Percentiles rank a stretch among this genome's conserved stretches.
phyloP scores from a whole-genome alignment of 2,113 vertebrate species.

The Stigmatopora argus region DNA sequence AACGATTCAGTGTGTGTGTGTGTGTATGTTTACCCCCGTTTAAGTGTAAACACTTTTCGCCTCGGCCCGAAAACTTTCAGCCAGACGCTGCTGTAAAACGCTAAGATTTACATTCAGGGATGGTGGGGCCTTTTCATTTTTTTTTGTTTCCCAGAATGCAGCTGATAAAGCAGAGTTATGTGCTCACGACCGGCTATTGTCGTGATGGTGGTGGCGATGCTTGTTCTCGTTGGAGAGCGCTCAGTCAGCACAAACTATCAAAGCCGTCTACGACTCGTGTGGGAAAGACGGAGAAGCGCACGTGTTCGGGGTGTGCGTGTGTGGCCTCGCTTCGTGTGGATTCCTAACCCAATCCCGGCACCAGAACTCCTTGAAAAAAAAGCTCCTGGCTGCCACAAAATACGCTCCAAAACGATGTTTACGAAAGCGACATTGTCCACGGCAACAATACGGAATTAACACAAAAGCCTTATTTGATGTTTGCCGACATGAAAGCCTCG shows the following conservation, averaged over 20 bases:
- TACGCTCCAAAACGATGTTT: constrained; percentile 27
- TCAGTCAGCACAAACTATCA: constrained; percentile 48
- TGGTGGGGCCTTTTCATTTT: not conserved
- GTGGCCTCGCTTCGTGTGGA: constrained; percentile 54
- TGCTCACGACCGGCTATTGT: constrained; percentile 31
- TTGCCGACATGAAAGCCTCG: not conserved
- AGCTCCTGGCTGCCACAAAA: constrained; percentile 22
- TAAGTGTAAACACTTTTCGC: not conserved
- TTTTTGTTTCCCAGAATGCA: constrained; percentile 3
- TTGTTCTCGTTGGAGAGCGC: constrained; percentile 46
- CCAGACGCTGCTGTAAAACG: not conserved
- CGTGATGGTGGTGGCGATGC: constrained; percentile 35
- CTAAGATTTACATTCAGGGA: not conserved
- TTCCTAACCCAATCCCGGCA: constrained; percentile 60
- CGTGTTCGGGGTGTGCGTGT: constrained; percentile 7
- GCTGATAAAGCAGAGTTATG: constrained; percentile 10
- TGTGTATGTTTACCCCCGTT: not conserved
- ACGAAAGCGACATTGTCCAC: not conserved
- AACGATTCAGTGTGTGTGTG: not conserved
- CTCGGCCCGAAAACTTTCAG: constrained; percentile 4
- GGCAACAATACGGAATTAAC: not conserved
- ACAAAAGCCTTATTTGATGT: not conserved
- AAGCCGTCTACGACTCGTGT: constrained; percentile 34
- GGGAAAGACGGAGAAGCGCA: constrained; percentile 13
- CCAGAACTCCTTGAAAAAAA: constrained; percentile 40